phyloP scores from a whole-genome alignment of 1,140 invertebrate species.

The Platyscapa corneri region DNA sequence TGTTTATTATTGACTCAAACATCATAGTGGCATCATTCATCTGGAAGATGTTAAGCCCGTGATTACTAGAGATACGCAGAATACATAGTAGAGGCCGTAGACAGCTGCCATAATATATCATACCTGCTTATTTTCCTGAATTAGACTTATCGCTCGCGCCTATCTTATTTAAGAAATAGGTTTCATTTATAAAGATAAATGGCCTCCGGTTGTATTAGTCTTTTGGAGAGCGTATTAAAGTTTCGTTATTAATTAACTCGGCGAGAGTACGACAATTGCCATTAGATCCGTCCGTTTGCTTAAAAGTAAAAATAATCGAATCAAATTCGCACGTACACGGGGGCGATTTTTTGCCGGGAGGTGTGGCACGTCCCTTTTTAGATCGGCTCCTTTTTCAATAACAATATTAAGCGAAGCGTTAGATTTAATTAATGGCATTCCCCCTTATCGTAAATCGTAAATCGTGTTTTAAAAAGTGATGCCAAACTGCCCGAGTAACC shows the following conservation, averaged over 20 bases:
- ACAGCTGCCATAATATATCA: conserved; percentile 19
- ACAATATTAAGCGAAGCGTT: not conserved
- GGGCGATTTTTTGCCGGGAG: not conserved
- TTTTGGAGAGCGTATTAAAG: no score
- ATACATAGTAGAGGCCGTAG: conserved; percentile 11
- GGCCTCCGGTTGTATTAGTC: not conserved
- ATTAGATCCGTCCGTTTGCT: not conserved
- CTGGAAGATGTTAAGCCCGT: not conserved
- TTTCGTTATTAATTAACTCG: not conserved
- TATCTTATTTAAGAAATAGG: conserved; percentile 4
- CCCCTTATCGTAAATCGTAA: not conserved
- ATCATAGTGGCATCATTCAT: not conserved
- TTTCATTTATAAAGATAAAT: conserved; percentile 8
- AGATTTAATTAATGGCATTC: not conserved
- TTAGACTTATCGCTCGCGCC: not conserved
- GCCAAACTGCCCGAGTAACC: not conserved
- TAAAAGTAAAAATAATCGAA: no score
- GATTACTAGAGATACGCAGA: not conserved
- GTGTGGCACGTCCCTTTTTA: not conserved
- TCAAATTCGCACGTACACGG: not conserved
- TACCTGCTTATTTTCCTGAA: conserved; percentile 21
- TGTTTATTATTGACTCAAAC: not conserved
- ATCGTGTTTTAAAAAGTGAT: not conserved
- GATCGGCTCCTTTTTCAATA: not conserved
- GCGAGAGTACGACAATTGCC: not conserved